Evolutionary conservation across 2,888 invertebrate species (phyloP).

Genomic region (Stenolophus ochropezus): DNA sequence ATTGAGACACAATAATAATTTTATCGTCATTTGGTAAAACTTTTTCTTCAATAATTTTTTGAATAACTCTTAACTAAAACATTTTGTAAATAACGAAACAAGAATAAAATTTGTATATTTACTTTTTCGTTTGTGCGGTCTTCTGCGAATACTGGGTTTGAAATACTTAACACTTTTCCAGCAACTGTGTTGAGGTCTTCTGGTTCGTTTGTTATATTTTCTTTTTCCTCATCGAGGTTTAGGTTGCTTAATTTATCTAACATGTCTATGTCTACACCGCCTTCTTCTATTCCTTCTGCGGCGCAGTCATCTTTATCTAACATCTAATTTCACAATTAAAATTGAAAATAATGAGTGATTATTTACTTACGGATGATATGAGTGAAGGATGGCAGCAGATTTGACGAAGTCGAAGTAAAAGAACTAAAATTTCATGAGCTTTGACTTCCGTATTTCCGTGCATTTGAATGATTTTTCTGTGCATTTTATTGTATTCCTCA

Average conservation of each 20-base stretch:
- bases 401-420: constrained; percentile 90
- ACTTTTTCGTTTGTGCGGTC: constrained; percentile 80
- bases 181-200: constrained; percentile 77
- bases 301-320: constrained; percentile 72
- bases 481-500: constrained; percentile 78
- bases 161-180: constrained; percentile 78
- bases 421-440: constrained; percentile 82
- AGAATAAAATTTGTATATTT: constrained; percentile 58
- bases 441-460: constrained; percentile 75
- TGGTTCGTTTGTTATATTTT: constrained; percentile 68
- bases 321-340: constrained; percentile 70
- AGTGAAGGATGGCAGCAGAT: constrained; percentile 92
- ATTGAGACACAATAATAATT: constrained; percentile 93
- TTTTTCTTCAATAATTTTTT: constrained; percentile 76
- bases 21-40: constrained; percentile 79
- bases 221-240: constrained; percentile 72
- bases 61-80: constrained; percentile 75
- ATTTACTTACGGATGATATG: constrained; percentile 81
- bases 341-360: constrained; percentile 76
- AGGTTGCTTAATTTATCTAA: constrained; percentile 80
- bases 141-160: constrained; percentile 83
- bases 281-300: constrained; percentile 70
- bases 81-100: too few relatives aligned
- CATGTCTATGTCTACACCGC: constrained; percentile 76
- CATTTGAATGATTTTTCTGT: constrained; percentile 78